phyloP scores from a whole-genome alignment of 2,797 vertebrate genomes.

The Sebastes minor region DNA sequence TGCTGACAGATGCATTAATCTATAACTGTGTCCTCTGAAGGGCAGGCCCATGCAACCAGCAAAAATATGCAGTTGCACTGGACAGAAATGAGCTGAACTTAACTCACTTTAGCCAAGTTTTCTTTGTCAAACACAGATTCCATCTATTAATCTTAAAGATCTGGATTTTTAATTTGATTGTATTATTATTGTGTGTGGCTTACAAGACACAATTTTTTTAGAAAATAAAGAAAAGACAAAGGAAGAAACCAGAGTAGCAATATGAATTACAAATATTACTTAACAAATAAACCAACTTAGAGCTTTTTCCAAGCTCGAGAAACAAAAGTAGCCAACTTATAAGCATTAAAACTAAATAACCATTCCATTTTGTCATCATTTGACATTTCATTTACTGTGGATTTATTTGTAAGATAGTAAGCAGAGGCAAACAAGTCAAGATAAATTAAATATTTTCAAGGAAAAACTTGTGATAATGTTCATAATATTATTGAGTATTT shows the following conservation, averaged over 20 bases:
- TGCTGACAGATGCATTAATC: conserved; percentile 65
- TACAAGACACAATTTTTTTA: too few relatives aligned
- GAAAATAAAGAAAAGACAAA: too few relatives aligned
- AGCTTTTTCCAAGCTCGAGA: too few relatives aligned
- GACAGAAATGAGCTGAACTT: neutral
- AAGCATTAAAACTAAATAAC: too few relatives aligned
- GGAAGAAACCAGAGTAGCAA: too few relatives aligned
- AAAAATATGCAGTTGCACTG: neutral
- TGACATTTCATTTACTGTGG: too few relatives aligned
- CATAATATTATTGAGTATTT: neutral
- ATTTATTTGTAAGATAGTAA: too few relatives aligned
- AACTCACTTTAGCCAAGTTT: neutral
- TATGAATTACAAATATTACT: too few relatives aligned
- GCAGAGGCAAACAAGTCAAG: neutral
- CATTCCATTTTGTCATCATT: too few relatives aligned
- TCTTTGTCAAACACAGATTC: neutral
- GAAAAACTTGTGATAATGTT: too few relatives aligned
- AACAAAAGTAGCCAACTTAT: too few relatives aligned
- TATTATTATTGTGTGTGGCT: too few relatives aligned
- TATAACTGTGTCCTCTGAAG: conserved; percentile 58
- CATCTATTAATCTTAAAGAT: neutral
- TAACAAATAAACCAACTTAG: accelerated
- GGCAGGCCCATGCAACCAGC: conserved; percentile 8
- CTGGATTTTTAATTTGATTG: neutral
- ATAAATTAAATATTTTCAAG: neutral